These are phyloP conservation scores for Aproaerema taeniolella DNA, from an alignment of 2,888 invertebrate genomes.

Conservation along the genomic window DNA sequence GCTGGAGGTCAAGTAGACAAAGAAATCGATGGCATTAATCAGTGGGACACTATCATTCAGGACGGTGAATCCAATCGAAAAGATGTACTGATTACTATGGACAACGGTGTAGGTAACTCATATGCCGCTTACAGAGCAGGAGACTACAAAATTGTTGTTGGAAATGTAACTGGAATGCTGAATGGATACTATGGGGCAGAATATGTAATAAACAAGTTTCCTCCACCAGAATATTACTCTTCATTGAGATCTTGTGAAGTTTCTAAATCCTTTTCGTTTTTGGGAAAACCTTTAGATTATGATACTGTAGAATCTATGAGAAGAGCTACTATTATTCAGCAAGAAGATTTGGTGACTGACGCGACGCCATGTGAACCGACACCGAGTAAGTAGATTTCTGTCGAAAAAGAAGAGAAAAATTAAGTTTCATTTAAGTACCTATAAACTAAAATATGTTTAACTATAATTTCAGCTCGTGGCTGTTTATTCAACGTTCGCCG, in stretches of 20 bases:
- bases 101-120: conserved; percentile 66
- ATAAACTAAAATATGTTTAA: neutral
- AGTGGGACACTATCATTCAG: conserved; percentile 80
- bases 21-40: conserved; percentile 81
- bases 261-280: conserved; percentile 42
- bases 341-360: conserved; percentile 48
- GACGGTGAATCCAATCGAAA: conserved; percentile 61
- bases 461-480: conserved; percentile 70
- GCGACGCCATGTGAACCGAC: conserved; percentile 50
- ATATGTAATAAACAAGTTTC: conserved; percentile 40
- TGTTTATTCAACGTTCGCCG: conserved; percentile 85
- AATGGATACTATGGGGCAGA: conserved; percentile 58
- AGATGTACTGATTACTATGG: conserved; percentile 77
- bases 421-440: neutral
- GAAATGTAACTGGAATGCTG: conserved; percentile 61
- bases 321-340: conserved; percentile 41
- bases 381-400: conserved; percentile 59
- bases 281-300: conserved; percentile 43
- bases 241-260: conserved; percentile 43
- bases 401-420: neutral
- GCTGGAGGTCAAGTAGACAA: conserved; percentile 45
- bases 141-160: conserved; percentile 80
- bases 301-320: conserved; percentile 42
- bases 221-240: conserved; percentile 50
- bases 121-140: conserved; percentile 78